Conservation (phyloP, 2,888 invertebrate genomes). For the Rambutsinella grinnellia region DNA sequence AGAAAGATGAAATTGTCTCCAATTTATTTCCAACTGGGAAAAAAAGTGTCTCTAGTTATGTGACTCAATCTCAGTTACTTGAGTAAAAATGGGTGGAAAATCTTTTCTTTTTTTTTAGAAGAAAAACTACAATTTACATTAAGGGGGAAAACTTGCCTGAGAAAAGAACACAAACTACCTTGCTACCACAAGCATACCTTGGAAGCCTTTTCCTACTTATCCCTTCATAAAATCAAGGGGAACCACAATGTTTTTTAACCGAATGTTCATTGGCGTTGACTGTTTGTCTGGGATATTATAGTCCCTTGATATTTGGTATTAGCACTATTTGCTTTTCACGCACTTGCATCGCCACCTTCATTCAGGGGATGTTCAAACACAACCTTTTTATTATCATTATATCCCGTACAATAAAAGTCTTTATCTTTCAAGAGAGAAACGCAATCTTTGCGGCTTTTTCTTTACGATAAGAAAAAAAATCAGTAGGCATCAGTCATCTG, state of each 20-base stretch:
- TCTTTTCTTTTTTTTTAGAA: background rate
- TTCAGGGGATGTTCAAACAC: background rate
- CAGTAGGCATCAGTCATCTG: background rate
- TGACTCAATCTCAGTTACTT: background rate
- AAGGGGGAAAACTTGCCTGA: background rate
- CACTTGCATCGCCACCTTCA: conserved; percentile 23
- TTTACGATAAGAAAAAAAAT: background rate
- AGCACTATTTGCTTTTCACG: conserved; percentile 51
- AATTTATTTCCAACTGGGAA: no score
- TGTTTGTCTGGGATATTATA: conserved; percentile 48
- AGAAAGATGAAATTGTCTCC: no score
- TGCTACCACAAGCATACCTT: no score
- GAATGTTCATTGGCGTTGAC: no score
- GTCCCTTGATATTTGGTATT: conserved; percentile 47
- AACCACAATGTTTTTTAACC: no score
- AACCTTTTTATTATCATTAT: conserved; percentile 39
- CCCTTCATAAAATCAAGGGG: no score
- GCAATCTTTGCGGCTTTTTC: no score
- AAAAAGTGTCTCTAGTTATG: background rate
- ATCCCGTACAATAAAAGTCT: no score
- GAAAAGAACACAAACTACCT: background rate
- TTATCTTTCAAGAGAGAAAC: no score
- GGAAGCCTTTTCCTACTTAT: no score
- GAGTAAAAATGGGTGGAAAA: background rate
- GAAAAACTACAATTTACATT: background rate